Evolutionary conservation across 1,140 invertebrate genomes (phyloP), one percentile per base, ranked within the genome.

Genomic region (Amyelois transitella): DNA sequence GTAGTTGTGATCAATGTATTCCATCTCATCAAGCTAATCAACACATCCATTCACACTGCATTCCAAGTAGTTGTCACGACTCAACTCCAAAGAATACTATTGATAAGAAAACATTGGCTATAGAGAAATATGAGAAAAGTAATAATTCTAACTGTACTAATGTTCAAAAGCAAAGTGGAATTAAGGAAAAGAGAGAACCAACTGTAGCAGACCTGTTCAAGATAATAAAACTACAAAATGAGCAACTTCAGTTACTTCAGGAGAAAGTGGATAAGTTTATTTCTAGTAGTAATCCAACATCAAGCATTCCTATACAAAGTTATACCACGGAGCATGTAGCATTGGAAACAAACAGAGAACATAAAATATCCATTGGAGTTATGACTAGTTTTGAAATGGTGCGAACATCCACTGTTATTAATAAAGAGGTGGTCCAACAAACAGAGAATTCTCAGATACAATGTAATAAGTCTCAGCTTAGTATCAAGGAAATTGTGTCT

Each of bases 321-420:
- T 69, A 65, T 58, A 52, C 75, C 12, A 63, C 68, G n/a, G 77
- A 83, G 22, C 70, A 79, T 52, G 66, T 71, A 22, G 64, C 74
- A 43, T 49, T 78, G 38, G 67, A 86, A 77, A 91, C 91, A 72
- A 90, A 90, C 43, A 90, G 89, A 58, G 94, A 92, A 53, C 88
- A 90, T 21, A 92, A 93, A 66, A 91, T 93, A 62, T 92, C 92
- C 0, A 92, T 93, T 59, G 92, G 92, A 57, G 91, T 93, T 7
- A 93, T 92, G 91, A 93, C 92, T 2, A 93, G 92, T 78, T 92
- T 93, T 81, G 92, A 93, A 80, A 89, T 93, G 58, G 91, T 90
- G 1, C 80, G 92, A 54, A 89, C 86, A 58, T 89, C 77, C 43
- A 90, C 72, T 62, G 77, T 75, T 28, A 87, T 72, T 6, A 85